A percentile compares a stretch with the other conserved stretches of the same genome.
phyloP scores from a whole-genome alignment of 2,797 vertebrate species.

The Lagodon rhomboides region DNA sequence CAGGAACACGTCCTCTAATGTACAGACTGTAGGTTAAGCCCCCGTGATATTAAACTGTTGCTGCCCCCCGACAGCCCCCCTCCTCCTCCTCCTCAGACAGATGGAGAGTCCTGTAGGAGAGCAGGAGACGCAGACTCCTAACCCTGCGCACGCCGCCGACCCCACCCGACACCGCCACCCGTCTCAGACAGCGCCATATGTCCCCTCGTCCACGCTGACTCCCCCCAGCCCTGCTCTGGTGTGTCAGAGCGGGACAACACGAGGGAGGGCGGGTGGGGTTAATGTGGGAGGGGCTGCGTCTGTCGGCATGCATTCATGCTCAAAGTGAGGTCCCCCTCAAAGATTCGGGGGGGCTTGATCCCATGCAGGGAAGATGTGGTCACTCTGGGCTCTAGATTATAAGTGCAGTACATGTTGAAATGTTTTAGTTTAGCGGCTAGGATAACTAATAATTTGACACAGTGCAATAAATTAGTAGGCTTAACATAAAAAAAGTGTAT shows the following conservation, averaged over 20 bases:
- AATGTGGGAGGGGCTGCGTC: constrained; percentile 36
- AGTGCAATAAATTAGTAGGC: background rate
- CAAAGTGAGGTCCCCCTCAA: constrained; percentile 10
- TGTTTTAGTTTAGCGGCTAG: background rate
- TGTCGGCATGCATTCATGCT: constrained; percentile 67
- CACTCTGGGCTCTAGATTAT: background rate
- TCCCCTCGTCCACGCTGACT: constrained; percentile 46
- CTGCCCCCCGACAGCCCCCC: constrained; percentile 26
- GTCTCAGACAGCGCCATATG: constrained; percentile 82
- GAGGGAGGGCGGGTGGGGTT: constrained; percentile 19
- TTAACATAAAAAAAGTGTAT: background rate
- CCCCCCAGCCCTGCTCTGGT: constrained; percentile 23
- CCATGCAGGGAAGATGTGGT: background rate
- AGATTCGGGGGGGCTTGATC: background rate
- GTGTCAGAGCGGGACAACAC: constrained; percentile 21
- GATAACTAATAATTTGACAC: background rate
- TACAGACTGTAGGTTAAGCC: constrained; percentile 66
- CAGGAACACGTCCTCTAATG: constrained; percentile 52
- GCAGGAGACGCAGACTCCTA: constrained; percentile 45
- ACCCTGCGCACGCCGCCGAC: constrained; percentile 6
- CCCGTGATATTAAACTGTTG: constrained; percentile 30
- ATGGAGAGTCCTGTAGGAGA: constrained; percentile 71
- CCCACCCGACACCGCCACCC: constrained; percentile 9
- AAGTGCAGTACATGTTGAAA: no score
- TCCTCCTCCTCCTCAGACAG: constrained; percentile 57